A percentile compares a stretch with the other conserved stretches of the same genome.
These are phyloP conservation scores for Axinella damicornis DNA, from an alignment of 37 sponge, comb jelly and placozoan genomes.

Conservation along the genomic window DNA sequence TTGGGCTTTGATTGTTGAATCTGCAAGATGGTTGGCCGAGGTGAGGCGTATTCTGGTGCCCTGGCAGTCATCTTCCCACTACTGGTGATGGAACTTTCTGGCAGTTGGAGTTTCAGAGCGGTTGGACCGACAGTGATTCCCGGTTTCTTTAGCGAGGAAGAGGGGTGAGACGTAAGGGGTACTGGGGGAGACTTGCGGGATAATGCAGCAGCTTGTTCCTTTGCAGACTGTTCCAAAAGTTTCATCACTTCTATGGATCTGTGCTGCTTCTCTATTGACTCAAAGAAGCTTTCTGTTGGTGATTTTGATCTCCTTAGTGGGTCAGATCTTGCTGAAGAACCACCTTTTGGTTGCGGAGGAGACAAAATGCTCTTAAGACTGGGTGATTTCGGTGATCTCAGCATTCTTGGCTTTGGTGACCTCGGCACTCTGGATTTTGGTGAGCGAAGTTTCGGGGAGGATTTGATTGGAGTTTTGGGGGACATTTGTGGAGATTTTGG, in stretches of 20 bases:
- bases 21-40: background rate
- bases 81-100: background rate
- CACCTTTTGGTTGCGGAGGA: background rate
- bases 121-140: background rate
- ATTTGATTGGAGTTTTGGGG: background rate
- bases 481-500: background rate
- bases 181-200: background rate
- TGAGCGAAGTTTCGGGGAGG: background rate
- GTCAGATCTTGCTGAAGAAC: background rate
- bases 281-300: constrained; percentile 17
- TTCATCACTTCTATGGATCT: background rate
- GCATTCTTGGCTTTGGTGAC: background rate
- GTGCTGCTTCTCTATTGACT: background rate
- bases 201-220: constrained; percentile 3
- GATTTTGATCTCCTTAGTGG: background rate
- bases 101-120: background rate
- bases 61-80: background rate
- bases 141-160: background rate
- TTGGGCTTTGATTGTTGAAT: too few relatives aligned
- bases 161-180: background rate
- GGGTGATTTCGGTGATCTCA: background rate
- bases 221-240: background rate
- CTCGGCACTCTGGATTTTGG: background rate
- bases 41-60: too few relatives aligned
- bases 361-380: constrained; percentile 5